Evolutionary conservation across 2,888 invertebrate species (phyloP).

Genomic region (Hirtodrosophila confusa): DNA sequence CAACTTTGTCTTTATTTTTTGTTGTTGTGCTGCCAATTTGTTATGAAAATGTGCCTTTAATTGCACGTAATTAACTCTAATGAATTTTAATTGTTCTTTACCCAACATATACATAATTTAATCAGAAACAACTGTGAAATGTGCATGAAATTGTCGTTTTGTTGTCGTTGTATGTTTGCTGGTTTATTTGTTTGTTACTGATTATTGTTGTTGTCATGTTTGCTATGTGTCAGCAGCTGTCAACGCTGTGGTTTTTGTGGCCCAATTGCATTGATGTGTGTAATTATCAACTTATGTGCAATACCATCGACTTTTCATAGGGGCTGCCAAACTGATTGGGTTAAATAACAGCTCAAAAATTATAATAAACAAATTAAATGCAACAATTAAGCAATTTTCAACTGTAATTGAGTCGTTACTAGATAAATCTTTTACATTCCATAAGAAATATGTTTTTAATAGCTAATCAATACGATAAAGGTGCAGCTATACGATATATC

Average conservation of each 20-base stretch:
- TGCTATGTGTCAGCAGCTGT: conserved; percentile 57
- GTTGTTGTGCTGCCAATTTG: conserved; percentile 57
- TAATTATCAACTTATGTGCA: conserved; percentile 42
- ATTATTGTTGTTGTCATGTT: too few species aligned
- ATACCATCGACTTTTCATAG: conserved; percentile 17
- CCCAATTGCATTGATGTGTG: conserved; percentile 29
- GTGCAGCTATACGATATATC: too few species aligned
- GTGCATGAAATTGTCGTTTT: conserved; percentile 27
- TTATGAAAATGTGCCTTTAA: conserved; percentile 72
- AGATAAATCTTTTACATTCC: too few species aligned
- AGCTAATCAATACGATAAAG: too few species aligned
- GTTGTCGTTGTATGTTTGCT: conserved; percentile 14
- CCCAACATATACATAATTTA: conserved; percentile 52
- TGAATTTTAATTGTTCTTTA: conserved; percentile 65
- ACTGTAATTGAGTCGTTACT: conserved; percentile 14
- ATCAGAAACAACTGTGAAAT: conserved; percentile 53
- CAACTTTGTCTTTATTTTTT: conserved; percentile 21
- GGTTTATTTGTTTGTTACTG: too few species aligned
- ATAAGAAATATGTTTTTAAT: too few species aligned
- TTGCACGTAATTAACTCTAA: conserved; percentile 71
- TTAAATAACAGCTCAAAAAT: conserved; percentile 8
- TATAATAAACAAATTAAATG: conserved; percentile 40
- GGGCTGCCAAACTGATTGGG: conserved; percentile 27
- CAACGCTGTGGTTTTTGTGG: conserved; percentile 50
- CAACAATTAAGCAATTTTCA: conserved; percentile 32